Conservation (phyloP, 2,888 invertebrate species). For the Xestia c-nigrum region DNA sequence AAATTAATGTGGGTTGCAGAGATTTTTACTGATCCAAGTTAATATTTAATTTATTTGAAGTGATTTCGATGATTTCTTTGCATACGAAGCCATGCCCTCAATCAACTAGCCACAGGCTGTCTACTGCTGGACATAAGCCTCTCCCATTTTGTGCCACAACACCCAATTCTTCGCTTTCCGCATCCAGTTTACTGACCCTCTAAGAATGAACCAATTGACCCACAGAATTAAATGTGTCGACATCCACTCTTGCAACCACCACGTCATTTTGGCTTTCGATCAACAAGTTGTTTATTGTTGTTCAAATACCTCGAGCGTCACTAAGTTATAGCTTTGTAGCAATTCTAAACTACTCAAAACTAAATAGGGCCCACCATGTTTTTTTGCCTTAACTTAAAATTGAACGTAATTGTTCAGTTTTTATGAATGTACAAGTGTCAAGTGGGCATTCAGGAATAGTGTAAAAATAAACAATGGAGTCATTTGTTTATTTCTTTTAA, state of each 20-base stretch:
- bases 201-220: slow-evolving; percentile 9
- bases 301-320: slow-evolving; percentile 5
- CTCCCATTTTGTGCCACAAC: neutral
- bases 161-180: no score
- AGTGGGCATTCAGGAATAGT: no score
- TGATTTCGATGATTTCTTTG: neutral
- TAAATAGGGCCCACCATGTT: no score
- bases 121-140: neutral
- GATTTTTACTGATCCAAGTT: neutral
- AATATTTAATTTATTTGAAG: neutral
- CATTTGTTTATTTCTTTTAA: no score
- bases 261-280: neutral
- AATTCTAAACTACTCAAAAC: no score
- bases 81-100: neutral
- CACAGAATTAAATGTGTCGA: neutral
- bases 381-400: no score
- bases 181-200: neutral
- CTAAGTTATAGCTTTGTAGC: neutral
- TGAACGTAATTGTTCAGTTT: no score
- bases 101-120: neutral
- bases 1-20: slow-evolving; percentile 37
- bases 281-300: slow-evolving; percentile 24
- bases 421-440: no score
- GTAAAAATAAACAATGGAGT: no score
- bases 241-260: slow-evolving; percentile 7